Evolutionary conservation across 2,888 invertebrate genomes (phyloP), one percentile per base, ranked within the genome.

Genomic region (Agrochola macilenta): DNA sequence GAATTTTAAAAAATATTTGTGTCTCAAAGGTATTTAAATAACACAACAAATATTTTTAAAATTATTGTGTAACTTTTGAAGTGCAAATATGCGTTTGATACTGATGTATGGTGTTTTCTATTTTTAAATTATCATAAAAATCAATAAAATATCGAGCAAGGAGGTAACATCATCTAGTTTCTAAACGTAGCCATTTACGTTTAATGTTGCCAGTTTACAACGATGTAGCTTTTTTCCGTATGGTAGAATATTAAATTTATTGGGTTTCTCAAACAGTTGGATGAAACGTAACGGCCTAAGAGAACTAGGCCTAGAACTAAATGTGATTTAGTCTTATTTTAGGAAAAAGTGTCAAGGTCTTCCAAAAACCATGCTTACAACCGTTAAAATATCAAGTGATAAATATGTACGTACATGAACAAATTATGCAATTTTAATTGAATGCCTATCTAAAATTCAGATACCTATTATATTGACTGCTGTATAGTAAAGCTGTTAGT

Each of bases 161-260:
- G 75, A 83, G 78, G 79, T 85, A 76, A 74, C 68, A 76, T 78
- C 69, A 81, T 85, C 70, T 74, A 69, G 86, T 90, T 90, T 90
- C 83, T 85, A 89, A 90, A 90, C 90, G 89, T 76, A 90, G 84
- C 76, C 75, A 68, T 72, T 68, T 65, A 68, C 26, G 14, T 39
- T 63, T 20, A 79, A 79, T 87, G 87, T 89, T 90, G 88, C 91
- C 87, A 89, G 70, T 69, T 35, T 35, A 58, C 4, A 61, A 76
- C 74, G 35, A 70, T 20, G 3, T 46, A 9, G 9, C 9, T 69
- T 79, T 52, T 68, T 79, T 78, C 74, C 81, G 57, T 75, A 83
- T 83, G 74, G 89, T 86, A 88, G 85, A 84, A 69, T 61, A 30
- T 30, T 1, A 30, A 30, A 35, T 35, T 35, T 35, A 35, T 35